phyloP scores from a whole-genome alignment of 2,113 vertebrate species.

The Crotalus tigris region DNA sequence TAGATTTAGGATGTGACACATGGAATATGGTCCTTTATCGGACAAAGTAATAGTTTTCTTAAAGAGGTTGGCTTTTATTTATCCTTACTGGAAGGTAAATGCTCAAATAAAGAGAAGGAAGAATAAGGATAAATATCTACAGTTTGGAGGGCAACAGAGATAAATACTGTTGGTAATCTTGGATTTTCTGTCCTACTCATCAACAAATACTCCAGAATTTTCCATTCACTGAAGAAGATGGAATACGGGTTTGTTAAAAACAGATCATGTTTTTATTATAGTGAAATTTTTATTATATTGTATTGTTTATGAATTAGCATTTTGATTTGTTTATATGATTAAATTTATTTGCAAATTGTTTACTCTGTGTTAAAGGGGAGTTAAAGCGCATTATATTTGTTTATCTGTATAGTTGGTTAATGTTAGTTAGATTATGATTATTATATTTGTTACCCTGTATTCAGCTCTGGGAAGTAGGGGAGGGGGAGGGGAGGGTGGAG shows the following conservation, averaged over 20 bases:
- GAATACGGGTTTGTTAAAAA: neutral
- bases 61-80: neutral
- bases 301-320: no score
- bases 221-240: neutral
- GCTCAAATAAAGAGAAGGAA: neutral
- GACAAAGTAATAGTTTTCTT: neutral
- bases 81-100: neutral
- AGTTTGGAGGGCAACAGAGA: neutral
- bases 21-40: neutral
- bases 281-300: no score
- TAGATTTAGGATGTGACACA: neutral
- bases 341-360: no score
- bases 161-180: neutral
- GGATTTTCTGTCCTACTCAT: neutral
- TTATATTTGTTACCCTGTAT: no score
- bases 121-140: neutral
- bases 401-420: no score
- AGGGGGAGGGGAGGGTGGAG: no score
- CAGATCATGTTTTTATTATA: no score
- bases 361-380: no score
- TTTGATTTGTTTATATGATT: no score
- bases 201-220: neutral
- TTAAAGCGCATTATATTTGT: no score
- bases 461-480: no score
- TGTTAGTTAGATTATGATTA: no score